Evolutionary conservation across 2,888 invertebrate species (phyloP).

Genomic region (Ormyrus pomaceus): DNA sequence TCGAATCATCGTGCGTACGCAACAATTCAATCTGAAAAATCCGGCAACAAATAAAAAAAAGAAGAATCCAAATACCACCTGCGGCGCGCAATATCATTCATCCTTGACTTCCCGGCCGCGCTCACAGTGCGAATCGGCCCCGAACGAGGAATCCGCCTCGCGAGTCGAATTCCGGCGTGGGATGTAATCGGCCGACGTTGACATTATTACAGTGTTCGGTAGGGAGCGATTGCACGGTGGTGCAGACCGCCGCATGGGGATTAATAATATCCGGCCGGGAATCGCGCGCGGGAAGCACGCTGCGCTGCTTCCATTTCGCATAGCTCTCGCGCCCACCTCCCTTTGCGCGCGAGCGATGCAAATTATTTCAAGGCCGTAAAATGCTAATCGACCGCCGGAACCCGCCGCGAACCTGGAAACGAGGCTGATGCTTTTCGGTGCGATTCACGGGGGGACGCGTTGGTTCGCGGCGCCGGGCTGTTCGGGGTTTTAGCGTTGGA

Average conservation of each 20-base stretch:
- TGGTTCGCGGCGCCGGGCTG: background rate
- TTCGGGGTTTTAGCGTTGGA: too few species aligned
- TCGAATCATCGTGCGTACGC: too few species aligned
- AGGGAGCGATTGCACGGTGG: background rate
- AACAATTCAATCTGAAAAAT: too few species aligned
- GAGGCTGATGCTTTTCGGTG: background rate
- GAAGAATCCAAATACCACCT: too few species aligned
- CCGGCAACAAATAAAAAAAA: too few species aligned
- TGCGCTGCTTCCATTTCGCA: conserved; percentile 50
- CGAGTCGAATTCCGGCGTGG: too few species aligned
- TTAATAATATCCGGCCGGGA: conserved; percentile 43
- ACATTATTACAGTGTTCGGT: conserved; percentile 33
- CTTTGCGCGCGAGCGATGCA: conserved; percentile 27
- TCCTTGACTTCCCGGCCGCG: too few species aligned
- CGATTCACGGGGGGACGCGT: background rate
- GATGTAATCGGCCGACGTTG: background rate
- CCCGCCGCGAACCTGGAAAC: too few species aligned
- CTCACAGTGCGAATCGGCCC: too few species aligned
- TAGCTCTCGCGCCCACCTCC: background rate
- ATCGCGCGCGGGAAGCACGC: conserved; percentile 47
- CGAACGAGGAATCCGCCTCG: too few species aligned
- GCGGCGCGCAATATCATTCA: too few species aligned
- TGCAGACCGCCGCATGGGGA: background rate
- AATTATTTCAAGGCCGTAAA: conserved; percentile 50
- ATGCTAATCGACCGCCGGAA: conserved; percentile 44